Percentiles rank a stretch among this genome's conserved stretches.
These are phyloP conservation scores for Tokudaia tokunoshimensis DNA, from an alignment of 2,797 vertebrate species.

Conservation along the genomic window DNA sequence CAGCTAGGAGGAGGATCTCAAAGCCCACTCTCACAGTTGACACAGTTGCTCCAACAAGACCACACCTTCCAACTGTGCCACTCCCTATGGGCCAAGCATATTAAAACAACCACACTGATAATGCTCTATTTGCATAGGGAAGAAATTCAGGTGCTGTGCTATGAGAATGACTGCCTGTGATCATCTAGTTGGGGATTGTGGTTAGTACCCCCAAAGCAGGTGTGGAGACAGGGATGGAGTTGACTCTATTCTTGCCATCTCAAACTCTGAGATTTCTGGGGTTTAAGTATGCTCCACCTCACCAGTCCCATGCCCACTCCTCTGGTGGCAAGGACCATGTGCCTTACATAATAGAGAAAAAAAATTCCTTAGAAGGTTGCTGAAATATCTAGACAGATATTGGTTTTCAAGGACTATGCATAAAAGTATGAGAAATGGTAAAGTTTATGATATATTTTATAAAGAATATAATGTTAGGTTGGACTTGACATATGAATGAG, in stretches of 20 bases:
- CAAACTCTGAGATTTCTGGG: neutral
- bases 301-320: neutral
- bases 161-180: neutral
- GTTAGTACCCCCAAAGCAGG: neutral
- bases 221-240: neutral
- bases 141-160: neutral
- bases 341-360: neutral
- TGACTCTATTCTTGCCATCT: neutral
- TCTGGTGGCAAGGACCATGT: neutral
- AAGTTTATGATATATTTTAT: constrained; percentile 24
- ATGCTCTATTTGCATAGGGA: neutral
- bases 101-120: neutral
- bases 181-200: neutral
- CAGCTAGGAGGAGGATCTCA: neutral
- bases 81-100: neutral
- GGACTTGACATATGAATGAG: neutral
- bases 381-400: neutral
- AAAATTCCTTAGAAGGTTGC: neutral
- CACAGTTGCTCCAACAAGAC: neutral
- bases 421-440: neutral
- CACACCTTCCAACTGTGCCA: neutral
- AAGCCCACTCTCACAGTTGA: too few species aligned
- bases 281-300: neutral
- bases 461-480: constrained; percentile 4
- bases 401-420: neutral